These are phyloP conservation scores for Aleiodes testaceus DNA, from an alignment of 2,888 invertebrate genomes.

Conservation along the genomic window DNA sequence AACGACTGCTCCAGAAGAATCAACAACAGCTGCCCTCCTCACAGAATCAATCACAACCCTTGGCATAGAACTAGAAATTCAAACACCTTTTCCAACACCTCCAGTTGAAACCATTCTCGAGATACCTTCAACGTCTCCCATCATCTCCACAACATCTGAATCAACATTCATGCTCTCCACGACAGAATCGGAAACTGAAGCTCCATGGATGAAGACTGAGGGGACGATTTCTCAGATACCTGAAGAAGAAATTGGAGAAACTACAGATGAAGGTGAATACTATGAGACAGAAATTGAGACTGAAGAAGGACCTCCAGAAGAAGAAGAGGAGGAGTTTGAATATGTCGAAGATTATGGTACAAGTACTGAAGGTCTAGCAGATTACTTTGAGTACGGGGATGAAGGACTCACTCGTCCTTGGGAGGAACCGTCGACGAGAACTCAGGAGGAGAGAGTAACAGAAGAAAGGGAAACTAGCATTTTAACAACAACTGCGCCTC, in stretches of 20 bases:
- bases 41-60: no score
- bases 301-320: background rate
- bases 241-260: background rate
- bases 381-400: conserved; percentile 14
- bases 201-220: background rate
- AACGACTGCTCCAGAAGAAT: no score
- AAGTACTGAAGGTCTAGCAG: background rate
- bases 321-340: background rate
- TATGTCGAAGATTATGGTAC: no score
- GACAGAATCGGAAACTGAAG: background rate
- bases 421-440: background rate
- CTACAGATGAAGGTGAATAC: background rate
- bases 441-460: no score
- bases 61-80: no score
- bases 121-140: no score
- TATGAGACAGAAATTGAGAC: background rate
- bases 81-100: no score
- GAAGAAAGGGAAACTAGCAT: no score
- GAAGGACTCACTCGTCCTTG: background rate
- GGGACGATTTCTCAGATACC: background rate
- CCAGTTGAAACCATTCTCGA: no score
- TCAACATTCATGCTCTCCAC: no score
- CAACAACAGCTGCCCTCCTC: no score
- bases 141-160: no score
- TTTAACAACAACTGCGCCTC: background rate